Evolutionary conservation across 2,888 invertebrate species (phyloP).

Genomic region (Abrostola triplasia): DNA sequence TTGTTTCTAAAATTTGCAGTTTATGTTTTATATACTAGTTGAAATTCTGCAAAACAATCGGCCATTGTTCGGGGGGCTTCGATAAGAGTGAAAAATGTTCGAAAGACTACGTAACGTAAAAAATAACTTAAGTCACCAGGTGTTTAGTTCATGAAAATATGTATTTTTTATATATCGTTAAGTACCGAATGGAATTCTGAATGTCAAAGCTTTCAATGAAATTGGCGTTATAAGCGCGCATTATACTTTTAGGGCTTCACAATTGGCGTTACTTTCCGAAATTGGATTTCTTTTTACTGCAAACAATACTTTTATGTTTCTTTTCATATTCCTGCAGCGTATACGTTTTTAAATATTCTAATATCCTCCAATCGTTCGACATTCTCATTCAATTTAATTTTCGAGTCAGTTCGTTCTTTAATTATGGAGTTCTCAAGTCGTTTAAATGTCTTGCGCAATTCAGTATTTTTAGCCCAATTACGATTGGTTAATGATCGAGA

Average conservation of each 20-base stretch:
- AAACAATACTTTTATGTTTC: conserved; percentile 26
- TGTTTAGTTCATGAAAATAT: conserved; percentile 25
- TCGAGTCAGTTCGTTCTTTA: conserved; percentile 6
- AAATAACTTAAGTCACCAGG: conserved; percentile 42
- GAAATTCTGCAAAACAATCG: conserved; percentile 73
- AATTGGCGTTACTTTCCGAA: conserved; percentile 19
- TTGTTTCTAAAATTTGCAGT: conserved; percentile 59
- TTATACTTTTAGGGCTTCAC: conserved; percentile 11
- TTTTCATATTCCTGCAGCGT: conserved; percentile 10
- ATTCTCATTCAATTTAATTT: conserved; percentile 12
- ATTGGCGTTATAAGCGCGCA: conserved; percentile 14
- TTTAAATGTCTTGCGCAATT: conserved; percentile 11
- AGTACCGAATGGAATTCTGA: conserved; percentile 18
- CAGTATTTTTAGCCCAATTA: conserved; percentile 13
- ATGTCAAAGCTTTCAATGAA: conserved; percentile 17
- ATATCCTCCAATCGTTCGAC: conserved; percentile 8
- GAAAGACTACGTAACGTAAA: conserved; percentile 40
- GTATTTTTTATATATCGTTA: conserved; percentile 12
- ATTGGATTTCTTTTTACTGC: conserved; percentile 26
- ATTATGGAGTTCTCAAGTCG: conserved; percentile 13
- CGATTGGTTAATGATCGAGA: conserved; percentile 41
- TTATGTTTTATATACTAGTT: conserved; percentile 78
- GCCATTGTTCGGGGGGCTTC: conserved; percentile 72
- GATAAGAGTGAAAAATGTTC: conserved; percentile 67
- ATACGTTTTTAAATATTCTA: conserved; percentile 1